Conservation (phyloP, 2,797 vertebrate genomes). For the Masticophis lateralis region DNA sequence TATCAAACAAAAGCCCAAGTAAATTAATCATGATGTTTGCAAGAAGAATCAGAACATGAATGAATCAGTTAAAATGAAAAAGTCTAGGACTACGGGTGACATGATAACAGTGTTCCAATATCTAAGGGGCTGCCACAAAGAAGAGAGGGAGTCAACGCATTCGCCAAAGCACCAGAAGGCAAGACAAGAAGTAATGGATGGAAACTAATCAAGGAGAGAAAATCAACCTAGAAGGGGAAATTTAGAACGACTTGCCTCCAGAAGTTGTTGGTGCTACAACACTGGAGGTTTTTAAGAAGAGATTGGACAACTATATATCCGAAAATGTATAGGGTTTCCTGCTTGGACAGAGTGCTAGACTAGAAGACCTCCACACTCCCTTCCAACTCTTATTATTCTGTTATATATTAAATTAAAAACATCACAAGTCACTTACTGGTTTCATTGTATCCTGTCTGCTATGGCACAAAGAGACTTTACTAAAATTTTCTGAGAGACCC, state of each 20-base stretch:
- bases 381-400: neutral
- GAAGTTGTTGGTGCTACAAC: neutral
- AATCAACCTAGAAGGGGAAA: neutral
- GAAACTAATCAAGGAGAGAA: neutral
- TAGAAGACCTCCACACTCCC: neutral
- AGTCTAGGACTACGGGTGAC: neutral
- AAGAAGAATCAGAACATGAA: neutral
- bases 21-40: neutral
- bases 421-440: neutral
- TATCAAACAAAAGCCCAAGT: neutral
- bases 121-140: neutral
- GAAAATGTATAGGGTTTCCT: neutral
- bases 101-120: neutral
- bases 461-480: neutral
- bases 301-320: neutral
- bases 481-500: neutral
- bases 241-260: neutral
- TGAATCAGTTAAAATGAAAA: neutral
- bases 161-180: neutral
- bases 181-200: neutral
- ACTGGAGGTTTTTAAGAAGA: neutral
- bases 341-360: neutral
- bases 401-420: neutral
- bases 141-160: neutral
- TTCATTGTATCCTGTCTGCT: neutral